Conservation (phyloP, 2,113 vertebrate species). For the Glaucidium brasilianum region DNA sequence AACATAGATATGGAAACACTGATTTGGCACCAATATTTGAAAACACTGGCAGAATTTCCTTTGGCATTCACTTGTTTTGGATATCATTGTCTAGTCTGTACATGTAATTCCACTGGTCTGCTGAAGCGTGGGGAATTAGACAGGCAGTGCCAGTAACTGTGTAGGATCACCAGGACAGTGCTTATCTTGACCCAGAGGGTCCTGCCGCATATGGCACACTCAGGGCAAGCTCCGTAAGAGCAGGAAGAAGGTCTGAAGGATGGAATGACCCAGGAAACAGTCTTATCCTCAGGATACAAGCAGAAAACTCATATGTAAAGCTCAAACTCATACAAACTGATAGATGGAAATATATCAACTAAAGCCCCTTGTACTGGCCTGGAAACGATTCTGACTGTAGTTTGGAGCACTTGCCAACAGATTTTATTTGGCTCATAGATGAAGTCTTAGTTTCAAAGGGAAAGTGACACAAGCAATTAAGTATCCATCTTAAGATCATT, state of each 20-base stretch:
- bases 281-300: not conserved
- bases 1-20: not conserved
- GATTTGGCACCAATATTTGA: not conserved
- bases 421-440: not conserved
- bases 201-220: not conserved
- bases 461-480: not conserved
- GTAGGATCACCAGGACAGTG: not conserved
- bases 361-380: not conserved
- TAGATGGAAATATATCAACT: not conserved
- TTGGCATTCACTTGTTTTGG: not conserved
- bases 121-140: not conserved
- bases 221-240: accelerated
- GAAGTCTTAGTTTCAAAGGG: not conserved
- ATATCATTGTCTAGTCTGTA: not conserved
- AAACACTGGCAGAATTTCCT: not conserved
- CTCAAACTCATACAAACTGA: not conserved
- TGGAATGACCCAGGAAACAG: not conserved
- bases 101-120: not conserved
- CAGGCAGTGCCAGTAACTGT: not conserved
- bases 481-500: not conserved
- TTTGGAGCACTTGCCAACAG: not conserved
- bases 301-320: not conserved
- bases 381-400: not conserved
- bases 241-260: not conserved
- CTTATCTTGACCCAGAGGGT: not conserved